Evolutionary conservation across 92 coral and sea anemone genomes (phyloP), one percentile per base, ranked within the genome.

Genomic region (Meandrina meandrites): DNA sequence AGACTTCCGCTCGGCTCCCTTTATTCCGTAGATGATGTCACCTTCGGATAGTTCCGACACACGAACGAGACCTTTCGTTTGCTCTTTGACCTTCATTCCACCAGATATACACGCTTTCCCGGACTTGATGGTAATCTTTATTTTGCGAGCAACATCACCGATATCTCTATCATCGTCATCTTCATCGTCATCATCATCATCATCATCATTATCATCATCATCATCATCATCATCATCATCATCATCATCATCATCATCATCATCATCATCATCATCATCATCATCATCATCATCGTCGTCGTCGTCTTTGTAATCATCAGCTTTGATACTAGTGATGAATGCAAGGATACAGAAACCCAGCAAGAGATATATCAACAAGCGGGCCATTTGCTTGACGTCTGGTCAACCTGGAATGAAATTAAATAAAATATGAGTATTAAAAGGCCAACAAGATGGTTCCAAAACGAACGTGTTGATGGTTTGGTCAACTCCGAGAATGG

Each of bases 31-130:
- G 47, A 89, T 89, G 84, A 54, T 28, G 84, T 84, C 91, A 77
- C 88, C 91, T 18, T 53, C 78, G 32, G 91, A 77, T 10, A 89
- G 84, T 57, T 89, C 62, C 27, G 91, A 83, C 42, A 89, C 91
- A 51, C 79, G 74, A 78, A 89, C 84, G 57, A 68, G 77, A 4
- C 91, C 91, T 77, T 51, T 89, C 2, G 67, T 84, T n/a, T 31
- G 79, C 32, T 89, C 91, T 47, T 84, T 37, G 2, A 89, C 24
- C 13, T 24, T 72, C 91, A 89, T 89, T 3, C 77, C 84, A 74
- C 91, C 83, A 42, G 91, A 89, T 45, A 89, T 72, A 75, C 91
- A 89, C 22, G 68, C 45, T 40, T 24, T 19, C 66, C 66, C 17
- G 66, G n/a, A 40, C 45, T 40, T 40, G 45, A 40, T 40, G 45